Evolutionary conservation across 30 jellyfish, hydroid and myxozoan species (phyloP), one percentile per base, ranked within the genome.

Genomic region (Aurelia sp.): DNA sequence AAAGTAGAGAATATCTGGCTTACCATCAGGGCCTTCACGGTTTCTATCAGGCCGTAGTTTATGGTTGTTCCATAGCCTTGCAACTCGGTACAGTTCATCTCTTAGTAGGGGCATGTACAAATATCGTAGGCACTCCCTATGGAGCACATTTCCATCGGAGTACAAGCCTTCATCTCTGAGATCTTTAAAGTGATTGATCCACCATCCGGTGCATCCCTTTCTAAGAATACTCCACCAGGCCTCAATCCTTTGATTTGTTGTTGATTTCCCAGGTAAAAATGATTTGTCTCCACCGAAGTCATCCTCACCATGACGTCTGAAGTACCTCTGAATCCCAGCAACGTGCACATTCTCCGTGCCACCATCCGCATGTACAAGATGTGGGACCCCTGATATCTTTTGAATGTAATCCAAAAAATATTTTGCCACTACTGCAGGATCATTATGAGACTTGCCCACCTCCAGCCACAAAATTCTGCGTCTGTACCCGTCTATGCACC

Each of bases 181-280:
- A 19, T 81, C 91, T 41, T 81, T 81, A 22, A 81, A 66, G 57
- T 66, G 76, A 22, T 66, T 57, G 55, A 81, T 81, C 85, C 91
- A 69, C 86, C 86, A 81, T 1, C 55, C 37, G 19, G 41, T 15
- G 41, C 74, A 51, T 10, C 86, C 48, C 47, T 69, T 81, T 18
- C 71, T 69, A 18, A 81, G 52, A 20, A 16, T 59, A 30, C 66
- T 63, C 91, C 91, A 81, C 85, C 84, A 68, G 33, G 72, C 70
- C 83, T 79, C 90, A 23, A 79, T 63, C 62, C 90, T 41, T 27
- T 79, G 90, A 66, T 81, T 81, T 4, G 73, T 37, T 47, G 44
- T 66, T 21, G 91, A 80, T 16, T 55, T 37, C 16, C 91, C 91
- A 18, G 44, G 53, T 41, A 6, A 6, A 51, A 81, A 81, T 31